A percentile compares a stretch with the other conserved stretches of the same genome.
Conservation (phyloP, 2,797 vertebrate genomes). For the Odontamblyopus rebecca region DNA sequence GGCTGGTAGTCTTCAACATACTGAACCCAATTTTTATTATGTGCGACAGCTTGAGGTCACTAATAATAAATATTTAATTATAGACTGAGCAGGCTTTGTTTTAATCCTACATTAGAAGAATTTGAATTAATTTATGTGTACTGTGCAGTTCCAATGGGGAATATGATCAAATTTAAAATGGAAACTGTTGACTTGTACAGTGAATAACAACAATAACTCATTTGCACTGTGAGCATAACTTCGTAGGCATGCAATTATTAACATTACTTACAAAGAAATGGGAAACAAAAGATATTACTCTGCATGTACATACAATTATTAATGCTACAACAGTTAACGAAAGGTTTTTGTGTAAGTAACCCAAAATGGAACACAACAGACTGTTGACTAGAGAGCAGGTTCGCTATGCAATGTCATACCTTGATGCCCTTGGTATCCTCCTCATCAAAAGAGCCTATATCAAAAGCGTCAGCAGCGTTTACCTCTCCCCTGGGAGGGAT, state of each 20-base stretch:
- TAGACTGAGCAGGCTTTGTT: not conserved
- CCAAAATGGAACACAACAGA: not conserved
- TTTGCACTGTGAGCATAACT: not conserved
- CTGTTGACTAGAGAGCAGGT: not conserved
- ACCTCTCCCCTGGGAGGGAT: conserved; percentile 96
- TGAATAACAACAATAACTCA: not conserved
- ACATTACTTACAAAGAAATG: conserved; percentile 12
- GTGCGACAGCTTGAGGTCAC: not conserved
- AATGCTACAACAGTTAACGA: conserved; percentile 29
- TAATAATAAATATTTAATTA: not conserved
- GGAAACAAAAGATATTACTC: conserved; percentile 6
- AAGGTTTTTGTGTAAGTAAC: not conserved
- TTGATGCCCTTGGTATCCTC: conserved; percentile 99
- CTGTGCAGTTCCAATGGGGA: not conserved
- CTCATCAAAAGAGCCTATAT: conserved; percentile 97
- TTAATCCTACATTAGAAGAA: not conserved
- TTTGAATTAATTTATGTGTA: not conserved
- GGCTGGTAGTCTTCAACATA: not conserved
- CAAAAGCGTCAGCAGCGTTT: conserved; percentile 96
- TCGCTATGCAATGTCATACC: conserved; percentile 67
- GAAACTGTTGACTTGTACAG: not conserved
- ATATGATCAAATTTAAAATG: not conserved
- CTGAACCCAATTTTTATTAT: not conserved
- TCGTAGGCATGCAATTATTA: not conserved
- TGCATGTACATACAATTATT: conserved; percentile 6